Base-by-base conservation (phyloP, 2,888 invertebrate genomes). In the Tetragonula carbonaria region DNA sequence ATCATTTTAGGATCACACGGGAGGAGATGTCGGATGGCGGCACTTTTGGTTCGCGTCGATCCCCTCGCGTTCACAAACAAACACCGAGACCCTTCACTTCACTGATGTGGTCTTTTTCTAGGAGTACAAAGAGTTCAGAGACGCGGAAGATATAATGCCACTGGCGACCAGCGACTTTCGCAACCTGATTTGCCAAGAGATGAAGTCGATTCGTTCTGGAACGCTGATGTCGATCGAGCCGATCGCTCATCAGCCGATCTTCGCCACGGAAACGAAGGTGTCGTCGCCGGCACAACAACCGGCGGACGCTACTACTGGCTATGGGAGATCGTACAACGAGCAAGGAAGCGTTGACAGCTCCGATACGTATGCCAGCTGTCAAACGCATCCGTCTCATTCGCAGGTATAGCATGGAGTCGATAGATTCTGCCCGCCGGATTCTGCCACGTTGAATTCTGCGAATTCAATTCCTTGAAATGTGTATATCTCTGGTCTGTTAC, bases 311-410 rank as follows among this genome's bases (percentile, higher is more conserved):
- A 82, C 88, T 85, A 82, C 88, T 85, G 91, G 91, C 87, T 93
- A 92, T 90, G 91, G 86, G 51, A 92, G 88, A 74, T 86, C 87
- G 62, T 94, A 94, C 90, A 94, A 93, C 90, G 95, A 95, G 83
- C 93, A 95, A 67, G 95, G 95, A 63, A 95, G 95, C 93, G 95
- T 96, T 81, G 96, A 96, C 95, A 97, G 98, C 95, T 97, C 98
- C 93, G 99, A 99, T 95, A 99, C 99, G 90, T 99, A 98, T 95
- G 98, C 98, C 95, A 98, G 98, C 95, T 99, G 99, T 96, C 97
- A 98, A 96, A 98, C 99, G 93, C 98, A 98, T 96, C 98, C 98
- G 93, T 98, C 97, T 95, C 97, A 97, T 95, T 98, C 98, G 92
- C 97, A 98, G 96, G 92, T 91, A 86, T 18, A 68, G 67, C 57